A percentile compares a stretch with the other conserved stretches of the same genome.
These are phyloP conservation scores for Cinclus cinclus DNA, from an alignment of 2,113 vertebrate species.

Conservation along the genomic window DNA sequence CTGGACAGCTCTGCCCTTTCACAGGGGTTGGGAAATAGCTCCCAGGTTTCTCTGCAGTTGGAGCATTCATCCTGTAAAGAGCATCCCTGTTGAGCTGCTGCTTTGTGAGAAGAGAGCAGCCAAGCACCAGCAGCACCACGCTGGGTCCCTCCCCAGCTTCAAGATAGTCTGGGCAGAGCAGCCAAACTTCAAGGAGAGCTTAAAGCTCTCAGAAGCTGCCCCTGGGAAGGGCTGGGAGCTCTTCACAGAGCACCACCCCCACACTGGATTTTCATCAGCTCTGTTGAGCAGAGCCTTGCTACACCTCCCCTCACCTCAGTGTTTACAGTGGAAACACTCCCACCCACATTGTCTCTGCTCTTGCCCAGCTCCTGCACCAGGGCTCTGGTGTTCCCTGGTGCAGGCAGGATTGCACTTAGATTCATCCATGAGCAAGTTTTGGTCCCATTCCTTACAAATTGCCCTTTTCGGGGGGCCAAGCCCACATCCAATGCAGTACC, in stretches of 20 bases:
- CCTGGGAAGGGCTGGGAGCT: not conserved
- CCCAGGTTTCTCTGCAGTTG: not conserved
- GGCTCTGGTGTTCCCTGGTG: accelerated
- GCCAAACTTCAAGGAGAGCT: not conserved
- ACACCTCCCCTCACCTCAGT: accelerated
- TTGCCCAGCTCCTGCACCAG: not conserved
- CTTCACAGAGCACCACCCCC: not conserved
- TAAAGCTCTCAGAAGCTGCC: not conserved
- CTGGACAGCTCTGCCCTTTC: not conserved
- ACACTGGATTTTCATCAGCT: accelerated
- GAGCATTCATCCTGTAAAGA: not conserved
- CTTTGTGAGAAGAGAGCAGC: not conserved
- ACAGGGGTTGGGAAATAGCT: not conserved
- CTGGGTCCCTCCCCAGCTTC: not conserved
- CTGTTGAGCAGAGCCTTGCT: not conserved
- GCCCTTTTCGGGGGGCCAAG: not conserved
- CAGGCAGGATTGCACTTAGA: accelerated
- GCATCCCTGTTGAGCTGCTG: not conserved
- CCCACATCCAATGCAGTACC: accelerated
- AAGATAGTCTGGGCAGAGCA: not conserved
- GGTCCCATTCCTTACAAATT: not conserved
- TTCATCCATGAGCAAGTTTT: not conserved
- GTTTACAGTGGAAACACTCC: not conserved
- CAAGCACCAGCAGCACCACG: accelerated
- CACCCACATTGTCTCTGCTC: not conserved